A percentile compares a stretch with the other conserved stretches of the same genome.
phyloP scores from a whole-genome alignment of 2,113 vertebrate genomes.

The Sphyrna mokarran region DNA sequence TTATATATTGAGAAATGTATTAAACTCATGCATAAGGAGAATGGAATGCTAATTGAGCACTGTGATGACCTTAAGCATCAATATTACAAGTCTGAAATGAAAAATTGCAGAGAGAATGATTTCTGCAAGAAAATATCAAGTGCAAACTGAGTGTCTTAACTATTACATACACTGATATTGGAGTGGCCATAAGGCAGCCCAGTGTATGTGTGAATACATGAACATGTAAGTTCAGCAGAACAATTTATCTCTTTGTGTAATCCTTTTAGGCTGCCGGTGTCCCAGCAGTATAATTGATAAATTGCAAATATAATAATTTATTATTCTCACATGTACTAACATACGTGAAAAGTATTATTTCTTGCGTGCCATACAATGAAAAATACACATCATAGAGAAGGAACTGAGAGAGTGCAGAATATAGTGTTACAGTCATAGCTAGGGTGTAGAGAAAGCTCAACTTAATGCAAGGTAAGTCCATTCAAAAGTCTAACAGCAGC shows the following conservation, averaged over 20 bases:
- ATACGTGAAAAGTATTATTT: no score
- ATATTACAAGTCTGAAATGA: not conserved
- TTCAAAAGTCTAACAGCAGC: no score
- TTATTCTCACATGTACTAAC: no score
- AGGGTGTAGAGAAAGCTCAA: no score
- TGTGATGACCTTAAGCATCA: not conserved
- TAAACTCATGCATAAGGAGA: not conserved
- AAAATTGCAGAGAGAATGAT: not conserved
- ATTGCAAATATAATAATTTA: not conserved
- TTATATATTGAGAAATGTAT: not conserved
- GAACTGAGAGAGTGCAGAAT: no score
- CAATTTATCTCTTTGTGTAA: not conserved
- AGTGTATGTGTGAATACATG: not conserved
- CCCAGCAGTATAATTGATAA: not conserved
- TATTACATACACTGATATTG: not conserved
- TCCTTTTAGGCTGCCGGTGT: not conserved
- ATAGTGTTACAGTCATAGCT: no score
- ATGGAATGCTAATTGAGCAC: not conserved
- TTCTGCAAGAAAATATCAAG: not conserved
- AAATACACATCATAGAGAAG: no score
- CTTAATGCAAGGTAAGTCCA: no score
- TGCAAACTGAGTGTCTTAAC: not conserved
- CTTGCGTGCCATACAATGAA: no score
- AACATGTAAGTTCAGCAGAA: not conserved
- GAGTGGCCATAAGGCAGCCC: not conserved